These are phyloP conservation scores for Druceiella hillmani DNA, from an alignment of 2,888 invertebrate genomes.

Conservation along the genomic window DNA sequence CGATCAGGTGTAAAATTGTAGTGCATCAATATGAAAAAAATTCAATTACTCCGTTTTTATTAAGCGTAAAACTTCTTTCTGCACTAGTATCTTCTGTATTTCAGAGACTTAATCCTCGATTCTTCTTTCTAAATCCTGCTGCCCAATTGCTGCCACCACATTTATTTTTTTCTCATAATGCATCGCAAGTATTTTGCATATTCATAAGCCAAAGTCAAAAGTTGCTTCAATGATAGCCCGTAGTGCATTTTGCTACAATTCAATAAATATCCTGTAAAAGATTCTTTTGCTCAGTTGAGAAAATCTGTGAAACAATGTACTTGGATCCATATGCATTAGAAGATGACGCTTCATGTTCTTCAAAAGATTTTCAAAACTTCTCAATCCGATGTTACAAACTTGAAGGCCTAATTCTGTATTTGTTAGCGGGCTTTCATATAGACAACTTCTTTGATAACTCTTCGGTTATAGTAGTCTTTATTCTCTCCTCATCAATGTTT, in stretches of 20 bases:
- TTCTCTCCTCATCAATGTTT: constrained; percentile 21
- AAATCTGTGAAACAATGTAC: constrained; percentile 19
- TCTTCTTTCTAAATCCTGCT: constrained; percentile 22
- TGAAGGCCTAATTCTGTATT: constrained; percentile 20
- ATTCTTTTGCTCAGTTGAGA: constrained; percentile 19
- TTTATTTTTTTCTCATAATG: constrained; percentile 20
- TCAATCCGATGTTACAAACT: constrained; percentile 22
- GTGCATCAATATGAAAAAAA: constrained; percentile 19
- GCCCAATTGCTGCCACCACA: constrained; percentile 23
- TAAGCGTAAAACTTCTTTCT: constrained; percentile 24
- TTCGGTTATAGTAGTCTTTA: constrained; percentile 20
- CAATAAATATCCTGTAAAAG: too few relatives aligned
- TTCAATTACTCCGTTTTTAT: constrained; percentile 22
- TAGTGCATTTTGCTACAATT: too few relatives aligned
- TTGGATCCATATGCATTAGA: constrained; percentile 7
- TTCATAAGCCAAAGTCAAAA: constrained; percentile 23
- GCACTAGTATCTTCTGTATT: constrained; percentile 25
- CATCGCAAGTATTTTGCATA: constrained; percentile 21
- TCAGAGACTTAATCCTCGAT: constrained; percentile 22
- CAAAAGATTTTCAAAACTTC: constrained; percentile 20
- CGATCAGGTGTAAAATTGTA: constrained; percentile 22
- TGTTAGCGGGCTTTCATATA: constrained; percentile 19
- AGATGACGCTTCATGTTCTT: constrained; percentile 14
- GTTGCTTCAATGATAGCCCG: constrained; percentile 16
- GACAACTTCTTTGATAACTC: constrained; percentile 21